Evolutionary conservation across 1,140 invertebrate species (phyloP).

Genomic region (Apolygus lucorum): DNA sequence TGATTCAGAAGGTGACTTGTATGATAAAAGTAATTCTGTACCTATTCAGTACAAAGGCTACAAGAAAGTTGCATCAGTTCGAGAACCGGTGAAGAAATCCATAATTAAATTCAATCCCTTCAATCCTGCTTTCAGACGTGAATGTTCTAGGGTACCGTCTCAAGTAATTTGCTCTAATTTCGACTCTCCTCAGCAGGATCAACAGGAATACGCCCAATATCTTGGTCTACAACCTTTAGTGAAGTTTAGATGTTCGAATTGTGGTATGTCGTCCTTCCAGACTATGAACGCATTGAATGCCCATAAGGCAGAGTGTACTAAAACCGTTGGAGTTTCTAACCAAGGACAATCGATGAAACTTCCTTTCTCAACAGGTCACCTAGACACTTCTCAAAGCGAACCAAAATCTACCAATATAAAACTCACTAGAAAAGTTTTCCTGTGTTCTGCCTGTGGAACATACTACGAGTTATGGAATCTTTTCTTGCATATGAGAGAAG

Average conservation of each 20-base stretch:
- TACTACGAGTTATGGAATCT: slow-evolving; percentile 77
- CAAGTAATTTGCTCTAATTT: slow-evolving; percentile 2
- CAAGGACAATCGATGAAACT: slow-evolving; percentile 35
- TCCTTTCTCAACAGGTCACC: slow-evolving; percentile 21
- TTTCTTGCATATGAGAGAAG: slow-evolving; percentile 68
- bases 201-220: slow-evolving; percentile 56
- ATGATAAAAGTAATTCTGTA: background rate
- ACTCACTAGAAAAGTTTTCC: slow-evolving; percentile 61
- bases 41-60: slow-evolving; percentile 25
- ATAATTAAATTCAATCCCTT: slow-evolving; percentile 24
- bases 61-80: background rate
- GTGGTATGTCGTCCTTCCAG: slow-evolving; percentile 48
- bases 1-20: background rate
- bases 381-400: slow-evolving; percentile 9
- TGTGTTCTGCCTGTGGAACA: slow-evolving; percentile 65
- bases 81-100: slow-evolving; percentile 11
- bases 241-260: slow-evolving; percentile 58
- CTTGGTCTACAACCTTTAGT: slow-evolving; percentile 57
- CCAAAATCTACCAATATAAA: slow-evolving; percentile 45
- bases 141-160: background rate
- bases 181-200: slow-evolving; percentile 34
- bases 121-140: slow-evolving; percentile 17
- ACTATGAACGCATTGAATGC: slow-evolving; percentile 50
- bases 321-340: slow-evolving; percentile 37
- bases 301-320: slow-evolving; percentile 49